phyloP scores from a whole-genome alignment of 2,888 invertebrate species.

The Caenorhabditis angaria region DNA sequence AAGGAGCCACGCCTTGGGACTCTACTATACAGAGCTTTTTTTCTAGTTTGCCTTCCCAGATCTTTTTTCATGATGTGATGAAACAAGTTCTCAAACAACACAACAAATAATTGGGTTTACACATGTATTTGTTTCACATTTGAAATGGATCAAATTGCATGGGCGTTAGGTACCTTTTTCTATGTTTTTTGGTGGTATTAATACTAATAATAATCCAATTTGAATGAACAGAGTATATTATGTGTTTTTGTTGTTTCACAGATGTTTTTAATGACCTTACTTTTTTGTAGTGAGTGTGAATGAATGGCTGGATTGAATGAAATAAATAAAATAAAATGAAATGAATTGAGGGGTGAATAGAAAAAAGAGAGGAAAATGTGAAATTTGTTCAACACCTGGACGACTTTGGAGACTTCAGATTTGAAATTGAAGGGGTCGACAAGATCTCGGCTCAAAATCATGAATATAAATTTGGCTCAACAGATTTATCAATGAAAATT shows the following conservation, averaged over 20 bases:
- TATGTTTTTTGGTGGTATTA: no score
- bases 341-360: slow-evolving; percentile 3
- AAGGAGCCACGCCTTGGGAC: no score
- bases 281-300: not conserved
- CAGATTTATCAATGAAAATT: no score
- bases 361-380: slow-evolving; percentile 2
- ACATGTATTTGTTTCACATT: not conserved
- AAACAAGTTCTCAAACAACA: not conserved
- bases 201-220: not conserved
- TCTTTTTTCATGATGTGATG: no score
- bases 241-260: not conserved
- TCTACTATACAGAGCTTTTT: no score
- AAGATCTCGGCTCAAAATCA: not conserved
- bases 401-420: no score
- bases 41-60: no score
- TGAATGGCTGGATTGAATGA: not conserved
- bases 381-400: slow-evolving; percentile 4
- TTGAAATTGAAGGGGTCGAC: not conserved
- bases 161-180: not conserved
- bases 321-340: slow-evolving; percentile 9
- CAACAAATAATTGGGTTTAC: not conserved
- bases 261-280: slow-evolving; percentile 4
- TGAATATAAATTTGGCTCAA: no score
- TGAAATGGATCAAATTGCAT: not conserved
- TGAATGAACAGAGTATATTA: not conserved